Conservation (phyloP, 2,113 vertebrate genomes). For the Seriola quinqueradiata region DNA sequence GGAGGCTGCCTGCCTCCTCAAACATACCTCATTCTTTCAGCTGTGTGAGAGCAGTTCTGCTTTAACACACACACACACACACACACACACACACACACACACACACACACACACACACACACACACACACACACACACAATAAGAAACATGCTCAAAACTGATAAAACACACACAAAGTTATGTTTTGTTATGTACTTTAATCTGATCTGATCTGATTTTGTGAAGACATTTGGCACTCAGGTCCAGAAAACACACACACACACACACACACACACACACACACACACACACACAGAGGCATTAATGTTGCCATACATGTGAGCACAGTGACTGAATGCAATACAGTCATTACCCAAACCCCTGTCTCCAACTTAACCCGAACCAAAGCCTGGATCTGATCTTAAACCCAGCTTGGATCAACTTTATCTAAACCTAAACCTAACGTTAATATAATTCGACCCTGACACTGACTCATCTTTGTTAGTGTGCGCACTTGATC, state of each 20-base stretch:
- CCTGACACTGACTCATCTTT: too few relatives aligned
- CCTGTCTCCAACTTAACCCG: too few relatives aligned
- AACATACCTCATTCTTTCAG: slow-evolving; percentile 17
- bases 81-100: slow-evolving; percentile 8
- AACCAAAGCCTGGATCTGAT: neutral
- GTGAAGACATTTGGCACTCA: too few relatives aligned
- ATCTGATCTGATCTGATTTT: too few relatives aligned
- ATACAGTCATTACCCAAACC: too few relatives aligned
- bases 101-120: neutral
- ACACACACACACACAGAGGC: neutral
- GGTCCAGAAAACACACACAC: too few relatives aligned
- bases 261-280: neutral
- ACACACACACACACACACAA: neutral
- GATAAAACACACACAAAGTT: neutral
- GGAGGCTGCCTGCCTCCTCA: slow-evolving; percentile 23
- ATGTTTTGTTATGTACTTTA: neutral
- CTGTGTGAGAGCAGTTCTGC: slow-evolving; percentile 26
- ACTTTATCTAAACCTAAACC: neutral
- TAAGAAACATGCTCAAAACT: neutral
- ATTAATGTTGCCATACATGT: neutral
- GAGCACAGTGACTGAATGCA: too few relatives aligned
- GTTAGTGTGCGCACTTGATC: too few relatives aligned
- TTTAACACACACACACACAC: neutral
- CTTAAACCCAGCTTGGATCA: neutral
- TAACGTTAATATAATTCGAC: too few relatives aligned